These are phyloP conservation scores for Centrocercus urophasianus DNA, from an alignment of 2,113 vertebrate genomes.

Conservation along the genomic window DNA sequence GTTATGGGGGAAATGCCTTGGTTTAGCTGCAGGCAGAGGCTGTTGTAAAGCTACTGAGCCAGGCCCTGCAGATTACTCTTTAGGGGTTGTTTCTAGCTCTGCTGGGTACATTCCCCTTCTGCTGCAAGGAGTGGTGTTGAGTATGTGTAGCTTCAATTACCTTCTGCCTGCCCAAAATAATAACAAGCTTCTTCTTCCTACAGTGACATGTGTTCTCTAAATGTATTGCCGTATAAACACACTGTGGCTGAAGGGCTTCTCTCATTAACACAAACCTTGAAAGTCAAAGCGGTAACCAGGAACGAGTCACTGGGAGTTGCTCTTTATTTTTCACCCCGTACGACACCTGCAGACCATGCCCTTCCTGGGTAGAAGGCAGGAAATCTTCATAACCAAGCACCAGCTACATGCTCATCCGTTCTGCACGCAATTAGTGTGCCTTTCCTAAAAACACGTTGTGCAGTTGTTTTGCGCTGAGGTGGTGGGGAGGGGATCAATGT, in stretches of 20 bases:
- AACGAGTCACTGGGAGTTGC: neutral
- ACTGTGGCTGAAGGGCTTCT: neutral
- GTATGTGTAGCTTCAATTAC: neutral
- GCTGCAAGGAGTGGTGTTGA: neutral
- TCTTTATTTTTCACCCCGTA: slow-evolving; percentile 22
- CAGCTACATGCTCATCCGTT: neutral
- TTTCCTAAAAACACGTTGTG: neutral
- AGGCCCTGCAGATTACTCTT: neutral
- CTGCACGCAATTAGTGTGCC: neutral
- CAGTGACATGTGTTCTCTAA: neutral
- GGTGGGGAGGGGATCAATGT: neutral
- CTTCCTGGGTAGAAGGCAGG: slow-evolving; percentile 61
- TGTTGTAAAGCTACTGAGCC: neutral
- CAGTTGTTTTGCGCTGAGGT: neutral
- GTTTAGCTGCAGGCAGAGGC: neutral
- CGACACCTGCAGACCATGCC: slow-evolving; percentile 56
- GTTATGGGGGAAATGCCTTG: neutral
- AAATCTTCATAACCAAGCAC: slow-evolving; percentile 19
- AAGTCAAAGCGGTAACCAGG: neutral
- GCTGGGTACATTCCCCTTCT: neutral
- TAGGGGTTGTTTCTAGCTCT: neutral
- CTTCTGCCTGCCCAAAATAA: neutral
- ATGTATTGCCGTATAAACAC: neutral
- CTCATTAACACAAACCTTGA: neutral
- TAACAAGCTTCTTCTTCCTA: neutral